A percentile compares a stretch with the other conserved stretches of the same genome.
These are phyloP conservation scores for Caenorhabditis sp. DNA, from an alignment of 2,888 invertebrate species.

Conservation along the genomic window DNA sequence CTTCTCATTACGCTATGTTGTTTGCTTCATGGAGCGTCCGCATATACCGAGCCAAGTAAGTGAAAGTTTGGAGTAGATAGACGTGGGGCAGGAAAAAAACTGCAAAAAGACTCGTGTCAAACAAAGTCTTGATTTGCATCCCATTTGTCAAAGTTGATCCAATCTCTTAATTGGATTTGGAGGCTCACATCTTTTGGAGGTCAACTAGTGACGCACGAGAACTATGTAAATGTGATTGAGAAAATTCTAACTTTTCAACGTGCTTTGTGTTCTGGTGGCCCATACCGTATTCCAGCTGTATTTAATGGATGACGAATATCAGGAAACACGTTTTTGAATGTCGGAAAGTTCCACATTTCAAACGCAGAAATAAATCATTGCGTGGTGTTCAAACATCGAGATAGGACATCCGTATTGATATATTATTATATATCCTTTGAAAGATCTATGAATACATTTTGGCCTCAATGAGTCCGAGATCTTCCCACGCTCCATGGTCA, in stretches of 20 bases:
- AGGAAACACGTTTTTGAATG: not conserved
- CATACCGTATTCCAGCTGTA: not conserved
- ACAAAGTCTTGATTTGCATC: conserved; percentile 20
- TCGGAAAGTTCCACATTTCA: too few relatives aligned
- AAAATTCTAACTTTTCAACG: not conserved
- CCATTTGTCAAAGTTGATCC: conserved; percentile 45
- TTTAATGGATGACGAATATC: not conserved
- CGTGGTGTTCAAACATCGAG: conserved; percentile 25
- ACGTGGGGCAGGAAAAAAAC: not conserved
- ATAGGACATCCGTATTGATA: conserved; percentile 35
- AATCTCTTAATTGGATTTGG: conserved; percentile 59
- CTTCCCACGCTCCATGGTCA: conserved; percentile 48
- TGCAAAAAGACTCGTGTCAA: conserved; percentile 11
- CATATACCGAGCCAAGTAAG: conserved; percentile 69
- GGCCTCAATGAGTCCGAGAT: not conserved
- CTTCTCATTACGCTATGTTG: conserved; percentile 64
- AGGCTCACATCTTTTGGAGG: conserved; percentile 23
- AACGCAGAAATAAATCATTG: not conserved
- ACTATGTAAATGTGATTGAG: conserved; percentile 22
- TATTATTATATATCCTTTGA: not conserved
- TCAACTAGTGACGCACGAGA: conserved; percentile 29
- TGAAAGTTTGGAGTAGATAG: not conserved
- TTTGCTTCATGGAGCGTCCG: conserved; percentile 61
- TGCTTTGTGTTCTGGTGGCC: conserved; percentile 4
- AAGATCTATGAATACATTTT: conserved; percentile 37